Conservation (phyloP, 1,140 invertebrate genomes). For the Thalassaphorura encarpata region DNA sequence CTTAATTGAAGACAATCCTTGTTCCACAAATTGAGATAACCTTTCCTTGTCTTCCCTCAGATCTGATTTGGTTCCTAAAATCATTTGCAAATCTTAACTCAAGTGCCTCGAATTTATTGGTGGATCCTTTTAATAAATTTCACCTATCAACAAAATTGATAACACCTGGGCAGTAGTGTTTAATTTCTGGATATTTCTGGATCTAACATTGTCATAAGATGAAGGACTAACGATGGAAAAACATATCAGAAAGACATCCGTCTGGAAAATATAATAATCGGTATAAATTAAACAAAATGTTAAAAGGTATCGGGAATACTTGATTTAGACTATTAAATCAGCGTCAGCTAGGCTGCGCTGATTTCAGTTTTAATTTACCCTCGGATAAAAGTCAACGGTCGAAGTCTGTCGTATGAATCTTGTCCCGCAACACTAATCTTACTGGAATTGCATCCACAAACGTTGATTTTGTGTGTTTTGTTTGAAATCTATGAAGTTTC, state of each 20-base stretch:
- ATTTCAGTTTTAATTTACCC: conserved; percentile 46
- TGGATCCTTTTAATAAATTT: too few relatives aligned
- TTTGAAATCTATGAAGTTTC: too few relatives aligned
- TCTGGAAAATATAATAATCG: conserved; percentile 42
- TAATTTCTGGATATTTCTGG: conserved; percentile 98
- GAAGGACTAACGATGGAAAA: conserved; percentile 95
- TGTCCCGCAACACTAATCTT: conserved; percentile 93
- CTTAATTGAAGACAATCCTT: conserved; percentile 87
- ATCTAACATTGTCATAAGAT: conserved; percentile 97
- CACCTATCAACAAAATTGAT: conserved; percentile 96
- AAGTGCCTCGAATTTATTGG: background rate
- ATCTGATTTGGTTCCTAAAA: conserved; percentile 83
- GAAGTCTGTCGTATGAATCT: conserved; percentile 90
- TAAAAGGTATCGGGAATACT: background rate
- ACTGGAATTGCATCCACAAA: conserved; percentile 94
- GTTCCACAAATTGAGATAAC: conserved; percentile 77
- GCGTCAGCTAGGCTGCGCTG: conserved; percentile 1
- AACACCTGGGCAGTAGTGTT: conserved; percentile 95
- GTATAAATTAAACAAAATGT: too few relatives aligned
- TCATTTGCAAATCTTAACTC: background rate
- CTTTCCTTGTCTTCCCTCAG: conserved; percentile 89
- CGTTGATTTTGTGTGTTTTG: conserved; percentile 96
- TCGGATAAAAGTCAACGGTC: conserved; percentile 87
- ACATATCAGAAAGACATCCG: conserved; percentile 98
- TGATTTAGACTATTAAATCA: background rate